These are phyloP conservation scores for Chymomyza costata DNA, from an alignment of 1,140 invertebrate genomes.

Conservation along the genomic window DNA sequence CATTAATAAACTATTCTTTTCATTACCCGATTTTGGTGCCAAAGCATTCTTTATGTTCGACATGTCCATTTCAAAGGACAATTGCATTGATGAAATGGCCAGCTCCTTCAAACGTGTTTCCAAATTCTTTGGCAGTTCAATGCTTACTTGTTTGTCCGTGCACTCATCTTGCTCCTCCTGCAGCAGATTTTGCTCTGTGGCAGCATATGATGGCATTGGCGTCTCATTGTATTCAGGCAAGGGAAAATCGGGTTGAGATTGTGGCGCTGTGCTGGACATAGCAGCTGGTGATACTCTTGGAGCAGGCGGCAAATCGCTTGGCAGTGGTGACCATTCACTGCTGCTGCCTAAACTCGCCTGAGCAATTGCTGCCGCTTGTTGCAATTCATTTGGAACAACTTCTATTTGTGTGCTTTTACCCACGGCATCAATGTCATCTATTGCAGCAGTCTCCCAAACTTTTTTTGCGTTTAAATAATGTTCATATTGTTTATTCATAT, in stretches of 20 bases:
- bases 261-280: neutral
- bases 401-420: neutral
- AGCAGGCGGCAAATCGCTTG: neutral
- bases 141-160: too few relatives aligned
- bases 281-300: constrained; percentile 1
- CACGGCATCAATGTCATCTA: neutral
- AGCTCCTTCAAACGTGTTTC: constrained; percentile 39
- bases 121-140: constrained; percentile 39
- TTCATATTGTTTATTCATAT: too few relatives aligned
- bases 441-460: too few relatives aligned
- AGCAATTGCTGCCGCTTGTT: too few relatives aligned
- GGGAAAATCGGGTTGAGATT: constrained; percentile 1
- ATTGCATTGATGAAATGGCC: constrained; percentile 60
- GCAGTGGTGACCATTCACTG: neutral
- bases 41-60: constrained; percentile 50
- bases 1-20: constrained; percentile 30
- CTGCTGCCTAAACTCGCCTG: neutral
- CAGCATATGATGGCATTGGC: neutral
- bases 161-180: constrained; percentile 11
- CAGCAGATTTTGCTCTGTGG: neutral
- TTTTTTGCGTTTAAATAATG: too few relatives aligned
- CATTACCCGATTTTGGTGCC: neutral
- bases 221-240: constrained; percentile 8
- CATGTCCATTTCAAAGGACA: constrained; percentile 69
- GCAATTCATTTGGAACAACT: neutral